Evolutionary conservation across 2,797 vertebrate genomes (phyloP), one percentile per base, ranked within the genome.

Genomic region (Cynodonichthys magdalenae): DNA sequence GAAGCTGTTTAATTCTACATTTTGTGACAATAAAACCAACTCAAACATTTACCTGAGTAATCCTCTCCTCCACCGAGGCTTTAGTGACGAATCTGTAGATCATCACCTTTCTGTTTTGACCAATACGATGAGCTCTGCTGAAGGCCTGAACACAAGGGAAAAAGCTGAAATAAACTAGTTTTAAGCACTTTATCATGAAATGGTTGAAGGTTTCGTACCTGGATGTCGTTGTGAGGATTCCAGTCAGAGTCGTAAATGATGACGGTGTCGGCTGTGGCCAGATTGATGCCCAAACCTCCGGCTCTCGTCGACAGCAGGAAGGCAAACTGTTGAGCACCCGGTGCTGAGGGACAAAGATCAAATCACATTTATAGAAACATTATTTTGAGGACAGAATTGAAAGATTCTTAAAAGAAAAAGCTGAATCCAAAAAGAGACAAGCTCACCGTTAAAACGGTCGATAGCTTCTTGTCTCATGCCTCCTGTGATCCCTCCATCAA

Each of bases 141-240:
- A 99, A 99, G 31, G 97, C 97, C 97, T 98, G 74, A 5, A 50
- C 3, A 39, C 46, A 44, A 48, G 14, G 11, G 4, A 45, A 15
- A 3, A 5, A 27, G 10, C 50, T n/a, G 20, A n/a, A 27, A 44
- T n/a, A 24, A 56, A 24, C 2, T 20, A 20, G 0, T 11, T 36
- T 36, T 36, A 10, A 39, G 11, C 36, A 39, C 2, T 4, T 39
- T 39, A 39, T 1, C 2, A 36, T 9, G 11, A 39, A 39, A 12
- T 4, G 11, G 36, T 39, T 39, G 12, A 36, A 2, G 15, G 39
- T 17, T 34, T 34, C 5, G 14, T 34, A 76, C 74, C 95, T 99
- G 97, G 77, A 99, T 99, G 86, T 99, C 97, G 47, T 99, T 99
- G 89, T 99, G 97, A 15, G 97, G 97, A 78, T 99, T 99, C 97